Percentiles rank a stretch among this genome's conserved stretches.
phyloP scores from a whole-genome alignment of 2,888 invertebrate genomes.

The Pheosia gnoma region DNA sequence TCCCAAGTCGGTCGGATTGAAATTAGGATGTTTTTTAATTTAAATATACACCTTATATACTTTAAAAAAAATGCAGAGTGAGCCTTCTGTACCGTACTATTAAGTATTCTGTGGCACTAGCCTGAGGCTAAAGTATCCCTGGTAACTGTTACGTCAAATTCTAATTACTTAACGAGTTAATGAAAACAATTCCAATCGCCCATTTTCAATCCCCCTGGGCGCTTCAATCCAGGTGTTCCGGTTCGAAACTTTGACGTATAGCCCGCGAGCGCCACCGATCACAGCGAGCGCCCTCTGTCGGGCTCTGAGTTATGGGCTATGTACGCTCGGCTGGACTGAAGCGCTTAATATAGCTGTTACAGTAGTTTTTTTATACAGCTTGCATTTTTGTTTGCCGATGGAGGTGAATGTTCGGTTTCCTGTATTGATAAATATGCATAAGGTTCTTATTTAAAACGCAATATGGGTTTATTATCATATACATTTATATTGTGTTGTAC shows the following conservation, averaged over 20 bases:
- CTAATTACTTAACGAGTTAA: not conserved
- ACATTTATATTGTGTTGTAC: too few relatives aligned
- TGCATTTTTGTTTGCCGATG: too few relatives aligned
- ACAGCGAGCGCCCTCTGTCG: slow-evolving; percentile 41
- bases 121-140: too few relatives aligned
- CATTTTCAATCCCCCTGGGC: slow-evolving; percentile 17
- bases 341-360: not conserved
- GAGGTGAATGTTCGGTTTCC: not conserved
- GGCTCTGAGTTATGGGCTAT: slow-evolving; percentile 42
- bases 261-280: slow-evolving; percentile 49
- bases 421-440: too few relatives aligned
- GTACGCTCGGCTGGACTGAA: slow-evolving; percentile 13
- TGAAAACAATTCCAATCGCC: not conserved
- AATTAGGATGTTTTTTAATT: too few relatives aligned
- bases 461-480: too few relatives aligned
- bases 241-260: slow-evolving; percentile 48
- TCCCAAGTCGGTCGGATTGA: too few relatives aligned
- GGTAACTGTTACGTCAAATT: not conserved
- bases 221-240: slow-evolving; percentile 47
- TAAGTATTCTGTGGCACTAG: too few relatives aligned
- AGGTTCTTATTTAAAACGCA: too few relatives aligned
- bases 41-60: too few relatives aligned
- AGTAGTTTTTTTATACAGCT: not conserved
- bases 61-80: too few relatives aligned
- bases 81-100: too few relatives aligned